Conservation (phyloP, 1,140 invertebrate genomes). For the Aporrectodea caliginosa region DNA sequence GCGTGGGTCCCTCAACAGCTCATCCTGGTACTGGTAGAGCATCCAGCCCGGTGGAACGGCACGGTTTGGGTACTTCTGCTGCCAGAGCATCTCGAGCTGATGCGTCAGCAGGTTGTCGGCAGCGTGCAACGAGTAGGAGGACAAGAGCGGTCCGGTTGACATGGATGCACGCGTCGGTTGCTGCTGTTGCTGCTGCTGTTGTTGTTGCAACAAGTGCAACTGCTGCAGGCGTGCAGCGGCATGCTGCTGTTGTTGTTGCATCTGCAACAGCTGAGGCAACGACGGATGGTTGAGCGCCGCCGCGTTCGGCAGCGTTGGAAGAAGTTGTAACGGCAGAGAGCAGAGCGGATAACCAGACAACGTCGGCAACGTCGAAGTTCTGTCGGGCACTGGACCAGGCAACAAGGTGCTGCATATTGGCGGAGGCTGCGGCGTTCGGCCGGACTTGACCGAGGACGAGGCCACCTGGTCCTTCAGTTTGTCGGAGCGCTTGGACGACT, state of each 20-base stretch:
- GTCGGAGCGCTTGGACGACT: too few species aligned
- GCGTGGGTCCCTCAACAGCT: conserved; percentile 21
- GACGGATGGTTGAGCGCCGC: neutral
- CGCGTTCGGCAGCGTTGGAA: neutral
- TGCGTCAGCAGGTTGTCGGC: neutral
- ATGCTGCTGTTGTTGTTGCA: neutral
- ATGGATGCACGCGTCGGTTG: too few species aligned
- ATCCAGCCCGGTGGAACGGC: conserved; percentile 49
- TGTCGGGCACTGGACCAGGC: neutral
- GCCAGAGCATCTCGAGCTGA: conserved; percentile 52
- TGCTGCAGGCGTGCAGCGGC: neutral
- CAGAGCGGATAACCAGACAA: neutral
- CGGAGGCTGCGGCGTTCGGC: neutral
- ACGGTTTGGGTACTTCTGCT: conserved; percentile 51
- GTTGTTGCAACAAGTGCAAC: neutral
- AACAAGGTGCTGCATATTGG: neutral
- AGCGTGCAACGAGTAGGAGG: neutral
- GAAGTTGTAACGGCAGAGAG: neutral
- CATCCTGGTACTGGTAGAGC: conserved; percentile 43
- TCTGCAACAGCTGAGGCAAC: neutral
- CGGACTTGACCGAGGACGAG: neutral
- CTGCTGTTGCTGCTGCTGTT: neutral
- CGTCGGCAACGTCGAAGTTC: neutral
- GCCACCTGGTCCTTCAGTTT: neutral
- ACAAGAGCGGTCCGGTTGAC: neutral